Percentiles rank a stretch among this genome's conserved stretches.
phyloP scores from a whole-genome alignment of 1,140 invertebrate genomes.

The Tetramorium parvispinum region DNA sequence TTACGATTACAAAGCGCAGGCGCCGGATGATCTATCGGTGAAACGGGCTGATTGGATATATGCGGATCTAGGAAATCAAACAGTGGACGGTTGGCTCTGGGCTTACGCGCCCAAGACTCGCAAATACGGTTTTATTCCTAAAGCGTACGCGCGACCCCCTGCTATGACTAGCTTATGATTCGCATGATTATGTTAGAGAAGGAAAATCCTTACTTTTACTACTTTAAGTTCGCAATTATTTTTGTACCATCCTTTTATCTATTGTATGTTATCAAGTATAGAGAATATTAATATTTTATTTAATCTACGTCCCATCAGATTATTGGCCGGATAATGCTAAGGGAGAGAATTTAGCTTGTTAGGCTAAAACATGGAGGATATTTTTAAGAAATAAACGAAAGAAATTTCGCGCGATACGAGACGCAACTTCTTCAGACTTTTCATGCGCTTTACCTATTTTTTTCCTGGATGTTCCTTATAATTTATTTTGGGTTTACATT shows the following conservation, averaged over 20 bases:
- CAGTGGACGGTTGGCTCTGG: constrained; percentile 97
- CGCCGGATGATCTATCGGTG: constrained; percentile 95
- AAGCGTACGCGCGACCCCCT: constrained; percentile 96
- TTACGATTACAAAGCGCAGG: constrained; percentile 98
- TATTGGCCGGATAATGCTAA: neutral
- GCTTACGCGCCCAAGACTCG: constrained; percentile 96
- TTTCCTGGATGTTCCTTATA: neutral
- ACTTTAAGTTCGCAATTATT: neutral
- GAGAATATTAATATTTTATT: constrained; percentile 31
- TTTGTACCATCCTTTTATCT: constrained; percentile 3
- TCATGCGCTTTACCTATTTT: neutral
- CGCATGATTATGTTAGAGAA: neutral
- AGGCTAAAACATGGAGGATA: neutral
- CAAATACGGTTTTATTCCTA: constrained; percentile 98
- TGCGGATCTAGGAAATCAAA: constrained; percentile 96
- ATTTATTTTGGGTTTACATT: neutral
- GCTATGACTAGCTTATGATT: constrained; percentile 94
- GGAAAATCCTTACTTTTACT: neutral
- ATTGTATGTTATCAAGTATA: neutral
- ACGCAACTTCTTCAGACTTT: neutral
- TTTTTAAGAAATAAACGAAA: constrained; percentile 28
- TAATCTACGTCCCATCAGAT: neutral
- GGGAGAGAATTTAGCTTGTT: neutral
- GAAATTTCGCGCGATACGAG: neutral
- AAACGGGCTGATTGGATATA: constrained; percentile 97